Percentiles rank a stretch among this genome's conserved stretches.
Evolutionary conservation across 2,113 vertebrate genomes (phyloP).

Genomic region (Octodon degus): DNA sequence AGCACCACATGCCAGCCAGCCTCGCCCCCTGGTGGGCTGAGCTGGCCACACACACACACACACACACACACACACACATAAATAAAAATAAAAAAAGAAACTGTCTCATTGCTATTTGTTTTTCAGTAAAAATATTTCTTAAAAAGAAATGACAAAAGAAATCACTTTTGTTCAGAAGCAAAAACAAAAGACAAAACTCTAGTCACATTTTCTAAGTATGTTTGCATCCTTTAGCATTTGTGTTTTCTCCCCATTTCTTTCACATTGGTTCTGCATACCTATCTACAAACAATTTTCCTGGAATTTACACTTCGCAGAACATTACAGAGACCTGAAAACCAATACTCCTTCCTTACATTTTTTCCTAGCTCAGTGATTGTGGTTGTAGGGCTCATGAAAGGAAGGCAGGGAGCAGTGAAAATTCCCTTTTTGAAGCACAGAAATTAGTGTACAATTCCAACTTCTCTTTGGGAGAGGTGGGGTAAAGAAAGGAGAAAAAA

Average conservation of each 20-base stretch:
- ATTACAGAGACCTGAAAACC: background rate
- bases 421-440: background rate
- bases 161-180: slow-evolving; percentile 29
- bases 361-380: background rate
- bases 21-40: no score
- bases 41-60: no score
- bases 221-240: background rate
- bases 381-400: background rate
- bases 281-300: background rate
- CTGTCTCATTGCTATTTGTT: no score
- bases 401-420: accelerated
- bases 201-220: background rate
- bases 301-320: background rate
- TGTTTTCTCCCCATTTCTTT: background rate
- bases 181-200: background rate
- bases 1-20: no score
- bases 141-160: background rate
- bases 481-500: background rate
- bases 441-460: slow-evolving; percentile 19
- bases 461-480: background rate
- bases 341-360: background rate
- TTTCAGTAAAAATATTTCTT: no score
- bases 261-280: background rate
- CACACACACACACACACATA: no score
- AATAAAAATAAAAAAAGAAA: no score